Evolutionary conservation across 1,140 invertebrate species (phyloP), one percentile per base, ranked within the genome.

Genomic region (Drosophila triauraria): DNA sequence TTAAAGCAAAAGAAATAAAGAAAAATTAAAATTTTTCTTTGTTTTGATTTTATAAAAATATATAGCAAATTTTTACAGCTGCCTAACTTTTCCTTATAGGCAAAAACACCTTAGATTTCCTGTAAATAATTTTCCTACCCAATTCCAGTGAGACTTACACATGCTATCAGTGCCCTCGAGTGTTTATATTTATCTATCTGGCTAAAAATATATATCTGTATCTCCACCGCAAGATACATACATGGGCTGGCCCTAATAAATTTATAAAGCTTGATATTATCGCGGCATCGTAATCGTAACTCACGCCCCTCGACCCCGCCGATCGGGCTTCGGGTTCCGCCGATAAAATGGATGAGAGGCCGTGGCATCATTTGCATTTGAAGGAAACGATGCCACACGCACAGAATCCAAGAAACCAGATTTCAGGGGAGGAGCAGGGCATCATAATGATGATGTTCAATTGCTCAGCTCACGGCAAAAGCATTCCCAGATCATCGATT

Each of bases 121-220:
- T n/a, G 12, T 20, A 6, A 54, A 20, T 54, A 25, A 17, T 60
- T 13, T 44, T n/a, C 25, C 5, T 17, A 30, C 12, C 12, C 25
- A n/a, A 27, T 8, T 25, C 12, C 27, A 15, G 35, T 25, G n/a
- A 25, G 47, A 54, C 15, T 40, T 38, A 13, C 47, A 25, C 30
- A 25, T 38, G 27, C 59, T 38, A 64, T 65, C 17, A 40, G 25
- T 25, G 35, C 25, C 27, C 44, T 27, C 53, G 13, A 30, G 51
- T 38, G 32, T 35, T 15, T 74, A 44, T 75, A 75, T 75, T 42
- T 74, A 74, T 74, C 48, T 43, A 47, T 30, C 38, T 17, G 50
- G 64, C 82, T 84, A 84, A 64, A 85, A 64, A 85, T 84, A 85
- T 84, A 85, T 84, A 83, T 58, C 47, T 51, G 68, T 8, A 20